Conservation (phyloP, 2,797 vertebrate genomes). For the Peromyscus attwateri region DNA sequence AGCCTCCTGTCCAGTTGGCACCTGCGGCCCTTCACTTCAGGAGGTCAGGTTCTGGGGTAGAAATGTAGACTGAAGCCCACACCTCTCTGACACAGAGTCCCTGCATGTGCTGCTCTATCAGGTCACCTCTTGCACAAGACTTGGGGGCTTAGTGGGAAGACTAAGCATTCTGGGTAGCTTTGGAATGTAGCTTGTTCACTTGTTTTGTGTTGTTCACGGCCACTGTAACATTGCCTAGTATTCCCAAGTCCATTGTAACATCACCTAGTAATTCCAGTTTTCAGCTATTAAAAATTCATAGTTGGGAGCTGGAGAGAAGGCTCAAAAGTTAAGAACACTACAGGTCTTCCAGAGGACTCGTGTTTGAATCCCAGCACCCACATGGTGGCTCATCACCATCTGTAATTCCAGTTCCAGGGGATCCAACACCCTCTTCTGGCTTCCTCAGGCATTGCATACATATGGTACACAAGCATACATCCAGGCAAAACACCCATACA, state of each 20-base stretch:
- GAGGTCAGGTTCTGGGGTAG: not conserved
- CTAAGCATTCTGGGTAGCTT: not conserved
- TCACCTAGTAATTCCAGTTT: not conserved
- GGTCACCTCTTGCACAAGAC: not conserved
- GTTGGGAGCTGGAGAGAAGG: not conserved
- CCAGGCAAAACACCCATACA: not conserved
- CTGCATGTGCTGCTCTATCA: not conserved
- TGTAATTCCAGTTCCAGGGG: not conserved
- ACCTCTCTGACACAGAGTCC: not conserved
- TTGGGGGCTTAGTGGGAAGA: not conserved
- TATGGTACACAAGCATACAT: not conserved
- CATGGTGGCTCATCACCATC: not conserved
- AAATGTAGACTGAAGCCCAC: not conserved
- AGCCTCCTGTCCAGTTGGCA: not conserved
- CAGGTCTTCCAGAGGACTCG: not conserved
- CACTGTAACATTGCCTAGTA: not conserved
- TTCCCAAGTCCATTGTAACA: not conserved
- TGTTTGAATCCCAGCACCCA: not conserved
- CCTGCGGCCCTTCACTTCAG: not conserved
- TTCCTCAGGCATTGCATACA: not conserved
- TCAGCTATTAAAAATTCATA: not conserved
- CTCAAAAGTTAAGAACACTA: not conserved
- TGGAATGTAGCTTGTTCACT: not conserved
- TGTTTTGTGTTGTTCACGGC: not conserved
- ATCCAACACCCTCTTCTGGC: not conserved